These are phyloP conservation scores for Scolopax bukidnonensis DNA, from an alignment of 2,797 vertebrate species.

Conservation along the genomic window DNA sequence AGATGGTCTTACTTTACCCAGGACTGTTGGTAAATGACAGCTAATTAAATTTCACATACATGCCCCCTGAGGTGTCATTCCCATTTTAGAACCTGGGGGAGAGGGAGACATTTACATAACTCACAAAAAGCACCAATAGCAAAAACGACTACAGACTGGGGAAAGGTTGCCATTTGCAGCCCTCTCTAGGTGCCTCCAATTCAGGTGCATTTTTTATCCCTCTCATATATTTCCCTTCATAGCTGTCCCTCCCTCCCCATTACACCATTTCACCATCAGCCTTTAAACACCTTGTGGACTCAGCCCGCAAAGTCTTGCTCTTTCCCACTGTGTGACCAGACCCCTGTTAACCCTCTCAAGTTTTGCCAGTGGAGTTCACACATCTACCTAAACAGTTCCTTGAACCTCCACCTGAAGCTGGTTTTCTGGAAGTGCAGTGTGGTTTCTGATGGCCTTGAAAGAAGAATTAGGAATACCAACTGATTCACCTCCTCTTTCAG, in stretches of 20 bases:
- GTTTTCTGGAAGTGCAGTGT: background rate
- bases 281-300: background rate
- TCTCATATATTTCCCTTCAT: background rate
- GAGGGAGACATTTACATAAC: background rate
- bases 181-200: background rate
- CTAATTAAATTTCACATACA: background rate
- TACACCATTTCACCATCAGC: background rate
- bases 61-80: background rate
- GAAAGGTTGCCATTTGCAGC: background rate
- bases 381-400: background rate
- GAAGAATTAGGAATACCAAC: fast-evolving
- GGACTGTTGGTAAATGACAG: background rate
- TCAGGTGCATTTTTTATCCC: background rate
- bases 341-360: background rate
- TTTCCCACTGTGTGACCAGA: background rate
- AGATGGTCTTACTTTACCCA: background rate
- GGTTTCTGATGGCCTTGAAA: background rate
- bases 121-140: background rate
- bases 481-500: background rate
- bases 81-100: background rate
- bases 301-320: background rate
- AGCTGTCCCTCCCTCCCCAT: background rate
- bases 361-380: background rate
- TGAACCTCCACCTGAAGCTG: background rate
- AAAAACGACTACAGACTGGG: background rate